Conservation (phyloP, 2,113 vertebrate species). For the Hystrix cristata region DNA sequence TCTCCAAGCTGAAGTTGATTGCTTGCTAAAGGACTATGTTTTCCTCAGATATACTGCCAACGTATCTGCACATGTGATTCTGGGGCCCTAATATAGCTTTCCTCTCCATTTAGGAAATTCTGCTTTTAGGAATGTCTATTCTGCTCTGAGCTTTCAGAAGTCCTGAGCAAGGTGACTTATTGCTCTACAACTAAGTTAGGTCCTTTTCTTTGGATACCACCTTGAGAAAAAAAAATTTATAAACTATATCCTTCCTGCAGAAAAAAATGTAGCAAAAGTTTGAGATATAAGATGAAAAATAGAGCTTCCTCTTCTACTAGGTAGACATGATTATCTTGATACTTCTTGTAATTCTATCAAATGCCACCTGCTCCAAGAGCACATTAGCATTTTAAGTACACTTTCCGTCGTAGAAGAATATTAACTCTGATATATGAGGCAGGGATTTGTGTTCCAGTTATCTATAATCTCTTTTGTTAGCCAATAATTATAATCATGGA, state of each 20-base stretch:
- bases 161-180: background rate
- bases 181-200: background rate
- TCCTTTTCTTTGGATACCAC: background rate
- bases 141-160: background rate
- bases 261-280: conserved; percentile 42
- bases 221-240: conserved; percentile 28
- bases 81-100: background rate
- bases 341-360: conserved; percentile 53
- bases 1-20: background rate
- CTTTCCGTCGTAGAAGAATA: conserved; percentile 67
- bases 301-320: conserved; percentile 40
- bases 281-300: conserved; percentile 49
- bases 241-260: conserved; percentile 18
- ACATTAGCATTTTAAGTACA: conserved; percentile 74
- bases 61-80: background rate
- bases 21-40: background rate
- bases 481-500: conserved; percentile 68
- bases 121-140: background rate
- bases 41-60: background rate
- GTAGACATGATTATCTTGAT: conserved; percentile 32
- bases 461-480: conserved; percentile 44
- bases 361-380: conserved; percentile 50
- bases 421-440: conserved; percentile 67
- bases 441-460: conserved; percentile 69
- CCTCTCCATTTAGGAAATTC: background rate